Conservation (phyloP, 2,797 vertebrate species). For the Crocidura indochinensis region DNA sequence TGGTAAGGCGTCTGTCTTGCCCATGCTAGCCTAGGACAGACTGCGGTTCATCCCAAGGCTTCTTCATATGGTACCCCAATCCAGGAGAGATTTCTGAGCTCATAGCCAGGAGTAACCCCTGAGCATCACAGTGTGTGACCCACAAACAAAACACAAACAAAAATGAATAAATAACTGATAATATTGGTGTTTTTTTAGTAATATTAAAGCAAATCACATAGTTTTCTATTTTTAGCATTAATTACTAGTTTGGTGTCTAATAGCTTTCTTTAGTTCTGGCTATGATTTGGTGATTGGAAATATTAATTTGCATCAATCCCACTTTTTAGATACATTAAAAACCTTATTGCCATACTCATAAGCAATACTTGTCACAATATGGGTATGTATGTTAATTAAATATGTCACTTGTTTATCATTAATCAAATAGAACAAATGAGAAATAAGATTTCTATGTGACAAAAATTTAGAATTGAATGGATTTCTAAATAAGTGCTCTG, state of each 20-base stretch:
- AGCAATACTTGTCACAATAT: neutral
- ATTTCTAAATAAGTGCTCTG: too few species aligned
- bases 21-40: too few species aligned
- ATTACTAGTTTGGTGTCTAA: neutral
- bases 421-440: slow-evolving; percentile 9
- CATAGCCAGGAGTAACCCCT: too few species aligned
- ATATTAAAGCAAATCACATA: slow-evolving; percentile 4
- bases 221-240: neutral
- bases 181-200: neutral
- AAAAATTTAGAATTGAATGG: slow-evolving; percentile 53
- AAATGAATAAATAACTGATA: too few species aligned
- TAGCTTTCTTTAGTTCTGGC: neutral
- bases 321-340: slow-evolving; percentile 1
- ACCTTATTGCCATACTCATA: slow-evolving; percentile 24
- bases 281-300: slow-evolving; percentile 48
- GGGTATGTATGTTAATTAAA: slow-evolving; percentile 44
- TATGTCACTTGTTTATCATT: slow-evolving; percentile 8
- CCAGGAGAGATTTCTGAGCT: too few species aligned
- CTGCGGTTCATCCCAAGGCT: too few species aligned
- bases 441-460: slow-evolving; percentile 40
- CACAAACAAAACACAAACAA: too few species aligned
- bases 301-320: neutral
- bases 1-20: too few species aligned
- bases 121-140: too few species aligned
- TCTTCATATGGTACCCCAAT: too few species aligned